phyloP scores from a whole-genome alignment of 1,140 invertebrate species.

The Drosophila triauraria region DNA sequence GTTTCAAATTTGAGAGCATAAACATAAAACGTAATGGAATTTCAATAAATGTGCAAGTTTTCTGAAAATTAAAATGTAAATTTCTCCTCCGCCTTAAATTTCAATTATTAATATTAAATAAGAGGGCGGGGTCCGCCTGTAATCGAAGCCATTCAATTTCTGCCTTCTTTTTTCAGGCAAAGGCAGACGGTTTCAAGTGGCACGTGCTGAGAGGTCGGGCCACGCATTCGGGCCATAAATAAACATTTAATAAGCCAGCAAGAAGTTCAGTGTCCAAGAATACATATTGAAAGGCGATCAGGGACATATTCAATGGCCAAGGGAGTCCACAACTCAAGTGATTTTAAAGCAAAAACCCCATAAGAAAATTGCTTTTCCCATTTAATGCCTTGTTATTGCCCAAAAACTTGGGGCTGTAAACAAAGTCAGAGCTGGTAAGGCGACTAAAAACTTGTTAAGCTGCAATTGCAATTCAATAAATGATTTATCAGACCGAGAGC shows the following conservation, averaged over 20 bases:
- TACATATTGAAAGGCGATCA: conserved; percentile 39
- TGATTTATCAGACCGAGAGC: conserved; percentile 40
- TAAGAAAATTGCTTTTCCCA: conserved; percentile 6
- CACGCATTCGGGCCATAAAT: conserved; percentile 65
- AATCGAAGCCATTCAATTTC: conserved; percentile 9
- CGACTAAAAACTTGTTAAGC: conserved; percentile 33
- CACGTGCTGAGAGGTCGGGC: conserved; percentile 36
- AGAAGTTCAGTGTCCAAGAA: conserved; percentile 32
- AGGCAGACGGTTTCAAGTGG: conserved; percentile 37
- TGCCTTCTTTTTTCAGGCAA: conserved; percentile 4
- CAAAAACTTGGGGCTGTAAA: neutral
- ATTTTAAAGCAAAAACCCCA: conserved; percentile 5
- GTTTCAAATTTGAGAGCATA: conserved; percentile 54
- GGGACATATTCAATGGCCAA: conserved; percentile 13
- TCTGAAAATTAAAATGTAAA: conserved; percentile 18
- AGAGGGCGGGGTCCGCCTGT: neutral
- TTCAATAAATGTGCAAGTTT: conserved; percentile 40
- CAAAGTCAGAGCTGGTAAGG: conserved; percentile 17
- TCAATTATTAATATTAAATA: conserved; percentile 31
- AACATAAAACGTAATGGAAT: conserved; percentile 39
- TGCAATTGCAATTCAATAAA: conserved; percentile 44
- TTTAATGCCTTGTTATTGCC: conserved; percentile 17
- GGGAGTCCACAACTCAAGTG: neutral
- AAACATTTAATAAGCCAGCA: conserved; percentile 71
- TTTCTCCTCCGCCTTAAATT: conserved; percentile 15